Percentiles rank a stretch among this genome's conserved stretches.
phyloP scores from a whole-genome alignment of 2,113 vertebrate genomes.

The Heteronetta atricapilla region DNA sequence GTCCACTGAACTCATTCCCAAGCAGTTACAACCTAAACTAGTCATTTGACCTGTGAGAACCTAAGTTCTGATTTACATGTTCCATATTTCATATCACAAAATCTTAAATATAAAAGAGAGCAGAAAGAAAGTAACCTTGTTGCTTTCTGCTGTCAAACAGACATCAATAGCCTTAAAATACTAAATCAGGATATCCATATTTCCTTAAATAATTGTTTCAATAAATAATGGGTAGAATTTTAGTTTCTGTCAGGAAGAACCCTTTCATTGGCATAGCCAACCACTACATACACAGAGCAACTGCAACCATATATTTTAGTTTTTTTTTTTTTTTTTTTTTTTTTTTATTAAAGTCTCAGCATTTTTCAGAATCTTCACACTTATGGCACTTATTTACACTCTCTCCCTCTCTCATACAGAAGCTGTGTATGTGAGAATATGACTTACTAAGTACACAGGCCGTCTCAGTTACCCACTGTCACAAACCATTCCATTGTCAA shows the following conservation, averaged over 20 bases:
- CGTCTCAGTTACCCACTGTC: too few relatives aligned
- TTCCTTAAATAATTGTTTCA: neutral
- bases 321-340: too few relatives aligned
- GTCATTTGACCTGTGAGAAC: neutral
- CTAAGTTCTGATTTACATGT: neutral
- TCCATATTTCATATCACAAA: neutral
- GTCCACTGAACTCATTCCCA: neutral
- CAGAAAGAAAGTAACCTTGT: neutral
- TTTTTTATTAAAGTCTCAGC: neutral
- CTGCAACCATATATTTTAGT: neutral
- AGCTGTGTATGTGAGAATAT: rapidly evolving
- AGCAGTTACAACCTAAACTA: neutral
- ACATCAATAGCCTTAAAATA: neutral
- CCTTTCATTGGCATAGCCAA: neutral
- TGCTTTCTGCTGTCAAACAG: too few relatives aligned
- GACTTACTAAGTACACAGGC: neutral
- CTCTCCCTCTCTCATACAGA: neutral
- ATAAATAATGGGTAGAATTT: neutral
- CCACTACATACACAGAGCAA: neutral
- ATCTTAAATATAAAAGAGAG: neutral
- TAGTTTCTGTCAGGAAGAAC: neutral
- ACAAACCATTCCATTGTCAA: neutral
- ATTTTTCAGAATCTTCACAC: neutral
- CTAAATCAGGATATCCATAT: neutral
- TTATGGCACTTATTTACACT: neutral